A percentile compares a stretch with the other conserved stretches of the same genome.
phyloP scores from a whole-genome alignment of 2,888 invertebrate species.

The Pristionchus japonicus region DNA sequence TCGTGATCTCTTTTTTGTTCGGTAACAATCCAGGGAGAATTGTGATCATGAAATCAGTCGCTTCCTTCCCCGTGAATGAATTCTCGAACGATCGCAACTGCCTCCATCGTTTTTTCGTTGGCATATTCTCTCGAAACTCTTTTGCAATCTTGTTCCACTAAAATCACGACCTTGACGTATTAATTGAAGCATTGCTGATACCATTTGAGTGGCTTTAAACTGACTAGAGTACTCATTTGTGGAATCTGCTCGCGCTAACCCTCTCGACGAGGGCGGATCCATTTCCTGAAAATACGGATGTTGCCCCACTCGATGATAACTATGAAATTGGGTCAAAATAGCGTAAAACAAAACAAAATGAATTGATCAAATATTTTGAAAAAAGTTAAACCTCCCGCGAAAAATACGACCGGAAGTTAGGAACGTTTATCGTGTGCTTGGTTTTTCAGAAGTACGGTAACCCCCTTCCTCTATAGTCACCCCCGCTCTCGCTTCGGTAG shows the following conservation, averaged over 20 bases:
- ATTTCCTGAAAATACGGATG: background rate
- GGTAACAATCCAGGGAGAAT: slow-evolving; percentile 46
- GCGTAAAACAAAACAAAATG: background rate
- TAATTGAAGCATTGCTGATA: background rate
- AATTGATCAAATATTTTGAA: too few species aligned
- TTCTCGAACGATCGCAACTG: slow-evolving; percentile 48
- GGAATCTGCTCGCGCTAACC: slow-evolving; percentile 11
- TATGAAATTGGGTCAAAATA: background rate
- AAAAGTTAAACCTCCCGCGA: too few species aligned
- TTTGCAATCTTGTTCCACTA: slow-evolving; percentile 52
- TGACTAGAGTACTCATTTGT: background rate
- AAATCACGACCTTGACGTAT: background rate
- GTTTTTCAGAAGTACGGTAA: too few species aligned
- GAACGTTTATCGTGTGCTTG: too few species aligned
- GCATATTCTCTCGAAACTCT: slow-evolving; percentile 51
- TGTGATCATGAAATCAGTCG: slow-evolving; percentile 50
- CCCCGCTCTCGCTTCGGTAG: background rate
- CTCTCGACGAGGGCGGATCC: background rate
- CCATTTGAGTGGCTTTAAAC: slow-evolving; percentile 49
- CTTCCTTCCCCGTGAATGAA: slow-evolving; percentile 54
- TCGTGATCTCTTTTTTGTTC: slow-evolving; percentile 23
- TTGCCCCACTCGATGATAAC: too few species aligned
- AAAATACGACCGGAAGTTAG: too few species aligned
- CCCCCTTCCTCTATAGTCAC: too few species aligned
- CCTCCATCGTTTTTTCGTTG: slow-evolving; percentile 45